Percentiles rank a stretch among this genome's conserved stretches.
phyloP scores from a whole-genome alignment of 2,888 invertebrate species.

The Listrodromus nycthemerus region DNA sequence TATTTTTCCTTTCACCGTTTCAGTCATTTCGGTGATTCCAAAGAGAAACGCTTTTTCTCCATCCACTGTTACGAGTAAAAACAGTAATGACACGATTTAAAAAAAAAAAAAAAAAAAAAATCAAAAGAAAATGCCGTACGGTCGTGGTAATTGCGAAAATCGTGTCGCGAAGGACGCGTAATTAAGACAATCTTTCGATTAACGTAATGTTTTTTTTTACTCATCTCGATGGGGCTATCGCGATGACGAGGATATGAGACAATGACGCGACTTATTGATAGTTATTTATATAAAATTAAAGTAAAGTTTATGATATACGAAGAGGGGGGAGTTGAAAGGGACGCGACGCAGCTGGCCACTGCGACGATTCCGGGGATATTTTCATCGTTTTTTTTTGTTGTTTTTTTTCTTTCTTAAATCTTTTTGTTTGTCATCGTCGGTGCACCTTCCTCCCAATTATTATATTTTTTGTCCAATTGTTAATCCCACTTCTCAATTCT shows the following conservation, averaged over 20 bases:
- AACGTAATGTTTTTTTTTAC: slow-evolving; percentile 6
- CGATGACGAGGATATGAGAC: slow-evolving; percentile 47
- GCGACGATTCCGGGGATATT: slow-evolving; percentile 36
- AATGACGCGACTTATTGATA: slow-evolving; percentile 58
- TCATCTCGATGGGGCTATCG: slow-evolving; percentile 34
- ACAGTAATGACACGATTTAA: not conserved
- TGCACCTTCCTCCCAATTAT: slow-evolving; percentile 60
- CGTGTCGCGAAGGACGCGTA: slow-evolving; percentile 6
- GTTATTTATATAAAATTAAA: slow-evolving; percentile 60
- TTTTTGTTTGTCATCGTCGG: slow-evolving; percentile 57
- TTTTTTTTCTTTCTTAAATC: slow-evolving; percentile 7
- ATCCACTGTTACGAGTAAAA: not conserved
- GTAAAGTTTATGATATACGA: slow-evolving; percentile 63
- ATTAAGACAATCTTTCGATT: slow-evolving; percentile 5
- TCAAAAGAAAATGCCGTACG: not conserved
- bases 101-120: not conserved
- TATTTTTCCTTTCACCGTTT: not conserved
- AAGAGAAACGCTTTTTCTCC: not conserved
- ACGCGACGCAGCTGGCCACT: slow-evolving; percentile 48
- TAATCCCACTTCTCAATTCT: slow-evolving; percentile 75
- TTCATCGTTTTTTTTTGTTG: slow-evolving; percentile 25
- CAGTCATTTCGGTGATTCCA: not conserved
- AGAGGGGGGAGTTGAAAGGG: slow-evolving; percentile 29
- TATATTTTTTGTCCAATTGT: slow-evolving; percentile 59
- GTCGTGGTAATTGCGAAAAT: slow-evolving; percentile 4